These are phyloP conservation scores for Lithobates pipiens DNA, from an alignment of 2,797 vertebrate species.

Conservation along the genomic window DNA sequence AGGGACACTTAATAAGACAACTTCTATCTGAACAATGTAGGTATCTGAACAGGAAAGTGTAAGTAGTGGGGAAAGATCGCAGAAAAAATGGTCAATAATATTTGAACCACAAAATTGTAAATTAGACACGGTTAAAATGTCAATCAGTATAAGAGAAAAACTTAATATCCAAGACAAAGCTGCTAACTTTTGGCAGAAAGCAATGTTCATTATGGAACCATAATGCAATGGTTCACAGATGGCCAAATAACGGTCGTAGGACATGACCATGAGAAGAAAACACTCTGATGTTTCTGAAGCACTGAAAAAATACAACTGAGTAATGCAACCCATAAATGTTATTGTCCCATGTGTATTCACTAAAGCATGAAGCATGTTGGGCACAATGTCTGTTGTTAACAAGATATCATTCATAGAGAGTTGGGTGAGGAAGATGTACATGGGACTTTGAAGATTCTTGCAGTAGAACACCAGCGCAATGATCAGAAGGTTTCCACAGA, in stretches of 20 bases:
- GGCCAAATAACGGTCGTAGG: background rate
- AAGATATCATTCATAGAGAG: conserved; percentile 23
- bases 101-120: background rate
- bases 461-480: background rate
- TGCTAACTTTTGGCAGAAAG: background rate
- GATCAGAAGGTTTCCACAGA: no score
- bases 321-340: conserved; percentile 1
- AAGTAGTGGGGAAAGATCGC: background rate
- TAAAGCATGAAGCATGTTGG: conserved; percentile 12
- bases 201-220: background rate
- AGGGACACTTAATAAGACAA: background rate
- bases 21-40: background rate
- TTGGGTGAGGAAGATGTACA: conserved; percentile 30
- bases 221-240: background rate
- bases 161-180: background rate
- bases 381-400: conserved; percentile 14
- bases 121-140: background rate
- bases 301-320: conserved; percentile 14
- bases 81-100: conserved; percentile 12
- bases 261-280: conserved; percentile 27
- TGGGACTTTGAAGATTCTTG: conserved; percentile 7
- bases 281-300: background rate
- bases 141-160: background rate
- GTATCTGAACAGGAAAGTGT: background rate
- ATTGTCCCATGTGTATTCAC: background rate